Percentiles rank a stretch among this genome's conserved stretches.
Evolutionary conservation across 64 coral and sea anemone species (phyloP).

Genomic region (Acropora tenuis): DNA sequence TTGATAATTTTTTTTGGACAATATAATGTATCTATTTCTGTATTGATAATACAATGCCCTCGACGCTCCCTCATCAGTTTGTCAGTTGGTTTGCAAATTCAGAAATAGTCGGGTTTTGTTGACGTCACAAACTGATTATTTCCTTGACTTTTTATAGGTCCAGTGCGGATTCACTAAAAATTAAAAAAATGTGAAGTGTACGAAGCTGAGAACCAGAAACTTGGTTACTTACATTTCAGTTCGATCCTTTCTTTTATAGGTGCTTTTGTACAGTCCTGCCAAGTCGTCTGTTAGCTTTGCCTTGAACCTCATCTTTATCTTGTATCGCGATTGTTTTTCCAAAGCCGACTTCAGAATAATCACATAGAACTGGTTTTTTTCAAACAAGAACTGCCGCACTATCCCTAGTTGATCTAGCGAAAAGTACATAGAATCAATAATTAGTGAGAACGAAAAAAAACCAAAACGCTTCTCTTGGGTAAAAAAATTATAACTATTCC

Average conservation of each 20-base stretch:
- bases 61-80: too few species aligned
- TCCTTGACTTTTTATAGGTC: background rate
- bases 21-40: too few species aligned
- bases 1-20: too few species aligned
- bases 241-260: slow-evolving; percentile 51
- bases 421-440: background rate
- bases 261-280: slow-evolving; percentile 71
- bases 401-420: background rate
- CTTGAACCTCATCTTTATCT: slow-evolving; percentile 53
- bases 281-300: slow-evolving; percentile 47
- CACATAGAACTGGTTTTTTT: slow-evolving; percentile 86
- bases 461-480: background rate
- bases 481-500: too few species aligned
- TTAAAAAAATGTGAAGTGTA: too few species aligned
- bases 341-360: slow-evolving; percentile 43
- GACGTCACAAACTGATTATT: background rate
- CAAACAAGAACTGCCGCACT: slow-evolving; percentile 44
- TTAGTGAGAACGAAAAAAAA: background rate
- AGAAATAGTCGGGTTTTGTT: background rate
- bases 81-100: too few species aligned
- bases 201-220: background rate
- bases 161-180: background rate
- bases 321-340: slow-evolving; percentile 17
- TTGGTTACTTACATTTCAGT: slow-evolving; percentile 52
- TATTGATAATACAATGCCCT: too few species aligned